Evolutionary conservation across 2,888 invertebrate genomes (phyloP).

Genomic region (Lithophane leautieri): DNA sequence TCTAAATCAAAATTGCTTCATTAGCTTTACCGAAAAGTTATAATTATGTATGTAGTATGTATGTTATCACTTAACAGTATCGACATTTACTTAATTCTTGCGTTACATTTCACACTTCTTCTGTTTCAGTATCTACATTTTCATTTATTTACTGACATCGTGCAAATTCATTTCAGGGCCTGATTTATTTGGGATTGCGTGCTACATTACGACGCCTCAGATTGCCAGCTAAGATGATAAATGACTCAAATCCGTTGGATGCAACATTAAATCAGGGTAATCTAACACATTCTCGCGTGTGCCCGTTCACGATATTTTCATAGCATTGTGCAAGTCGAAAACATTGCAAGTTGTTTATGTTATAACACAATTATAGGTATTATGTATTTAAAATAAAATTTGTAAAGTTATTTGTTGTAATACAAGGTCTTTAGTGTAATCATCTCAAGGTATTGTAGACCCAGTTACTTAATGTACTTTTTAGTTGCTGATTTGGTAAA

Average conservation of each 20-base stretch:
- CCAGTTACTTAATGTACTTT: neutral
- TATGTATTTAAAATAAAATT: conserved; percentile 56
- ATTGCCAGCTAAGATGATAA: conserved; percentile 51
- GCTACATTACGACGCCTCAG: conserved; percentile 23
- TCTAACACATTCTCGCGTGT: conserved; percentile 50
- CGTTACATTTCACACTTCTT: neutral
- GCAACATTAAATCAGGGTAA: conserved; percentile 60
- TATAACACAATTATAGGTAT: conserved; percentile 52
- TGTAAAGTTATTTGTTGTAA: conserved; percentile 42
- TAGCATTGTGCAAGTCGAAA: conserved; percentile 57
- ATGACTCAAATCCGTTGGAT: conserved; percentile 50
- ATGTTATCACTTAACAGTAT: neutral
- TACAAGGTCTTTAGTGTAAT: conserved; percentile 37
- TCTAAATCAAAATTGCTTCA: neutral
- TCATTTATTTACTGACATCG: conserved; percentile 10
- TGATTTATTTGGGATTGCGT: conserved; percentile 38
- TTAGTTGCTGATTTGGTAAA: conserved; percentile 6
- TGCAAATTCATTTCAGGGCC: conserved; percentile 25
- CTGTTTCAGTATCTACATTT: neutral
- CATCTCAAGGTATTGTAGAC: conserved; percentile 31
- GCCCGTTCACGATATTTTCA: conserved; percentile 49
- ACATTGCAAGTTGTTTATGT: conserved; percentile 53
- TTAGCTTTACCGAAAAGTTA: neutral
- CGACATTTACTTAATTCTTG: neutral
- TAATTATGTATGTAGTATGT: conserved; percentile 12